Evolutionary conservation across 2,888 invertebrate genomes (phyloP).

Genomic region (Nesidiocoris tenuis): DNA sequence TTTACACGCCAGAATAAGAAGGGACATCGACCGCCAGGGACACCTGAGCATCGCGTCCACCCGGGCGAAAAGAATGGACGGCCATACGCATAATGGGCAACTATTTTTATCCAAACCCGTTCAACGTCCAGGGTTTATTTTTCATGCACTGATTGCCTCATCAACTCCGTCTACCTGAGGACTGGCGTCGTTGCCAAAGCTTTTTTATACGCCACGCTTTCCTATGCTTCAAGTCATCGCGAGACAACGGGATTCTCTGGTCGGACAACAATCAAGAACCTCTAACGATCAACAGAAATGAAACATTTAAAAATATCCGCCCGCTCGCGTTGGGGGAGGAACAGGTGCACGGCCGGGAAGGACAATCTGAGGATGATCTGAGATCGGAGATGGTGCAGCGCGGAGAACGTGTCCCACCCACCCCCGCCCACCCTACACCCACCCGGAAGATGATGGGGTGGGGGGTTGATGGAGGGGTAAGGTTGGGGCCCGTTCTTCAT

Average conservation of each 20-base stretch:
- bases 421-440: neutral
- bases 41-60: neutral
- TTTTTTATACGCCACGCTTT: neutral
- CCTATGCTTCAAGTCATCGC: neutral
- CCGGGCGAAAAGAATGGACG: neutral
- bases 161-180: neutral
- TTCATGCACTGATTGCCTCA: neutral
- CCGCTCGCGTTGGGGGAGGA: neutral
- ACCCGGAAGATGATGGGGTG: neutral
- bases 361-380: conserved; percentile 35
- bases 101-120: neutral
- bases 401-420: conserved; percentile 20
- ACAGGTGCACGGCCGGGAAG: conserved; percentile 8
- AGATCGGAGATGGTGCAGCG: neutral
- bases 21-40: neutral
- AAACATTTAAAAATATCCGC: conserved; percentile 34
- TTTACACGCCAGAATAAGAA: neutral
- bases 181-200: neutral
- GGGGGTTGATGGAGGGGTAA: no score
- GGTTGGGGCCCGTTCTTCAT: conserved; percentile 17
- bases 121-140: neutral
- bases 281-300: conserved; percentile 20
- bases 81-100: neutral
- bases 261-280: conserved; percentile 38
- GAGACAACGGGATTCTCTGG: neutral